A percentile compares a stretch with the other conserved stretches of the same genome.
phyloP scores from a whole-genome alignment of 2,113 vertebrate genomes.

The Boulengeromyrus knoepffleri region DNA sequence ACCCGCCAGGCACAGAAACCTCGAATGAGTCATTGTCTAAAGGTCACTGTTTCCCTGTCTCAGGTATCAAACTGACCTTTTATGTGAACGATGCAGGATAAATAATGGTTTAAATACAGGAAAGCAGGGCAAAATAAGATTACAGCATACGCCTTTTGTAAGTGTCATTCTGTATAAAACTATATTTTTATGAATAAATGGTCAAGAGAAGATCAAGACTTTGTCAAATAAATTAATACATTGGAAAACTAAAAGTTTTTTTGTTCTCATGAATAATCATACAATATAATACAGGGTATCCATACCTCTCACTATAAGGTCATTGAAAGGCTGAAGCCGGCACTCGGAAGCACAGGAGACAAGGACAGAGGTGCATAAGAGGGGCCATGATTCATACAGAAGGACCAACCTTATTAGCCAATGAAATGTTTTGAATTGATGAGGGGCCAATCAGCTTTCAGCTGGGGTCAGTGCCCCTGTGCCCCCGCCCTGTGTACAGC shows the following conservation, averaged over 20 bases:
- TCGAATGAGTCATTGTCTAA: slow-evolving; percentile 21
- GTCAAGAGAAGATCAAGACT: neutral
- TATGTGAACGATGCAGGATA: slow-evolving; percentile 26
- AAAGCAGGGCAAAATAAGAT: neutral
- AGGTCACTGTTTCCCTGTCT: slow-evolving; percentile 40
- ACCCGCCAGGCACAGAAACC: slow-evolving; percentile 25
- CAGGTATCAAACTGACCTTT: slow-evolving; percentile 2
- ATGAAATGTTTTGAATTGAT: neutral
- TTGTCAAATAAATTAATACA: neutral
- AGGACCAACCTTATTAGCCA: neutral
- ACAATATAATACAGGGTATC: neutral
- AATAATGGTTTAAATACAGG: neutral
- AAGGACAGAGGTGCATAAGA: neutral
- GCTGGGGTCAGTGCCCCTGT: neutral
- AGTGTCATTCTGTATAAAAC: neutral
- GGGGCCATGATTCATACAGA: neutral
- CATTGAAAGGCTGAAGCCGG: neutral
- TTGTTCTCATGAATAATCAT: neutral
- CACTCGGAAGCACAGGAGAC: neutral
- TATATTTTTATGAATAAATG: neutral
- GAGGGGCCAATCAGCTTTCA: neutral
- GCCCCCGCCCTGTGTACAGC: neutral
- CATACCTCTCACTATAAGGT: neutral
- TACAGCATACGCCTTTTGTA: neutral
- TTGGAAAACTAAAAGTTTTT: neutral